These are phyloP conservation scores for Sebastes glaucus DNA, from an alignment of 2,797 vertebrate genomes.

Conservation along the genomic window DNA sequence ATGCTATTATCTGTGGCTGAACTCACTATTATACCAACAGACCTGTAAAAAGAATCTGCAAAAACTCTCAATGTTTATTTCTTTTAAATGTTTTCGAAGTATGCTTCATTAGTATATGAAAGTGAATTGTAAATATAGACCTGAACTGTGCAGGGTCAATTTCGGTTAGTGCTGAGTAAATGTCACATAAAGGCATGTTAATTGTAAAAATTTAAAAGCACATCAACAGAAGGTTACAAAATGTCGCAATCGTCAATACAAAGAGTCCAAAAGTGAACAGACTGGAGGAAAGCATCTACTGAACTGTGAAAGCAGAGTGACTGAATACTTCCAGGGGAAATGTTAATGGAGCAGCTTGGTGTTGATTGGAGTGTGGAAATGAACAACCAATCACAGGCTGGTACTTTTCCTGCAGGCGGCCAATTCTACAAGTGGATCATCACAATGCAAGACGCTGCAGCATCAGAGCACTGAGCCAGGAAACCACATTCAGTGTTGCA, in stretches of 20 bases:
- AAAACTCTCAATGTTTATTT: background rate
- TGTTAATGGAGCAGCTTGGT: slow-evolving; percentile 39
- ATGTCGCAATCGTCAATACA: background rate
- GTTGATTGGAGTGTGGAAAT: slow-evolving; percentile 48
- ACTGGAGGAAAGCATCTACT: background rate
- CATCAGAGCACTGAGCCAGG: slow-evolving; percentile 19
- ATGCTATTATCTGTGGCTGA: slow-evolving; percentile 5
- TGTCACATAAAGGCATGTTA: background rate
- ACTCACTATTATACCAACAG: background rate
- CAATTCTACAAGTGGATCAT: slow-evolving; percentile 33
- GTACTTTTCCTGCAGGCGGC: slow-evolving; percentile 22
- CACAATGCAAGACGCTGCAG: slow-evolving; percentile 26
- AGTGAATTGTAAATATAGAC: background rate
- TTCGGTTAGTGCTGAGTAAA: background rate
- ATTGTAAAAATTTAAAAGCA: no score
- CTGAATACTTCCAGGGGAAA: background rate
- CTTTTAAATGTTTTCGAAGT: background rate
- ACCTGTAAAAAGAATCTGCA: background rate
- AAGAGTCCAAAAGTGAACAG: background rate
- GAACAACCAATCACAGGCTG: slow-evolving; percentile 38
- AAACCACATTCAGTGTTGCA: background rate
- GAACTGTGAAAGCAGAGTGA: background rate
- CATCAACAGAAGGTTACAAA: background rate
- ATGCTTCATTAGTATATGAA: background rate
- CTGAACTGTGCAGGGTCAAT: background rate